phyloP scores from a whole-genome alignment of 1,140 invertebrate genomes.

The Saxidomus purpurata region DNA sequence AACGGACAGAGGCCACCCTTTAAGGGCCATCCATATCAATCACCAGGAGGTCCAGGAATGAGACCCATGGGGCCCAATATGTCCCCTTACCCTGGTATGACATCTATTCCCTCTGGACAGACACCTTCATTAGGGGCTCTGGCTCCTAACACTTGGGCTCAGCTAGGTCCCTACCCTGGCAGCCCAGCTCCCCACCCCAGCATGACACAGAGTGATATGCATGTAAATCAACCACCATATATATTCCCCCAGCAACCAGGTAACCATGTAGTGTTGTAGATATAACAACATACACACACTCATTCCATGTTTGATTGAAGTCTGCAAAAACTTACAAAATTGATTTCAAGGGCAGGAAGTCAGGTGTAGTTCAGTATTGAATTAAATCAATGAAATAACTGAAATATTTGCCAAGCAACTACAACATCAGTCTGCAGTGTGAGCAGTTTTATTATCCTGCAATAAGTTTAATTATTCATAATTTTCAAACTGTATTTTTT shows the following conservation, averaged over 20 bases:
- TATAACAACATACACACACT: background rate
- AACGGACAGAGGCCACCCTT: slow-evolving; percentile 40
- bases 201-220: slow-evolving; percentile 68
- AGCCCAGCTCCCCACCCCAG: slow-evolving; percentile 57
- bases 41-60: slow-evolving; percentile 40
- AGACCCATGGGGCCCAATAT: slow-evolving; percentile 46
- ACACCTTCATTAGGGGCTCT: slow-evolving; percentile 46
- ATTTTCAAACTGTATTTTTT: no score
- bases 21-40: slow-evolving; percentile 27
- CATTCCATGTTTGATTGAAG: no score
- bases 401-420: no score
- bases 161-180: slow-evolving; percentile 47
- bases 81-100: slow-evolving; percentile 61
- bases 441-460: no score
- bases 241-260: slow-evolving; percentile 59
- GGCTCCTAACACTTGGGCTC: slow-evolving; percentile 37
- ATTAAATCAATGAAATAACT: no score
- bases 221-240: slow-evolving; percentile 34
- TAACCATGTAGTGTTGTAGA: slow-evolving; percentile 5
- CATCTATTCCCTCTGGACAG: slow-evolving; percentile 60
- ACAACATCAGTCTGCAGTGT: no score
- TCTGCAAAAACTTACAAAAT: no score
- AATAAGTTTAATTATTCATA: no score
- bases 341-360: no score
- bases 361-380: no score